A percentile compares a stretch with the other conserved stretches of the same genome.
phyloP scores from a whole-genome alignment of 30 jellyfish, hydroid and myxozoan genomes.

The Sanderia malayensis region DNA sequence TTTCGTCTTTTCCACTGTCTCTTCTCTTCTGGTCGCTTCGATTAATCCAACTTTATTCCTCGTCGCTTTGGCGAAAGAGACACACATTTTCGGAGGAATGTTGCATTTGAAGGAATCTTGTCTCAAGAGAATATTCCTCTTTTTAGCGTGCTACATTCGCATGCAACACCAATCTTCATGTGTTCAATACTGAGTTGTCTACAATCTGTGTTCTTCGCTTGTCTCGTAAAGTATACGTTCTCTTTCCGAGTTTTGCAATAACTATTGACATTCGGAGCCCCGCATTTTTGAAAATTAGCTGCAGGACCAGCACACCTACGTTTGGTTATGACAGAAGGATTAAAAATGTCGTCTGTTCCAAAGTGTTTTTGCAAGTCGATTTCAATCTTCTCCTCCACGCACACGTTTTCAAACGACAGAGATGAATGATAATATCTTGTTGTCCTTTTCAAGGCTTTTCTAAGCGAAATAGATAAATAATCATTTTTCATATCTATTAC shows the following conservation, averaged over 20 bases:
- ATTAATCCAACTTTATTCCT: too few species aligned
- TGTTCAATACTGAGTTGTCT: constrained; percentile 20
- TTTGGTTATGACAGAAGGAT: constrained; percentile 26
- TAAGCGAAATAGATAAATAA: background rate
- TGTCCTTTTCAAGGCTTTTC: background rate
- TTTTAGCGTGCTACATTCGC: constrained; percentile 25
- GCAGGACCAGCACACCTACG: constrained; percentile 10
- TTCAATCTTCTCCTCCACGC: constrained; percentile 28
- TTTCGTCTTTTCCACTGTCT: too few species aligned
- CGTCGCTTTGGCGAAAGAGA: too few species aligned
- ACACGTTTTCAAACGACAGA: constrained; percentile 14
- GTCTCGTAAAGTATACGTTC: constrained; percentile 43
- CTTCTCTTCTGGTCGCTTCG: too few species aligned
- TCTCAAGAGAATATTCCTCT: constrained; percentile 5
- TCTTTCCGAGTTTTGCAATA: constrained; percentile 22
- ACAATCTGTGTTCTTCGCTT: constrained; percentile 14
- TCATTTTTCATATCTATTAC: too few species aligned
- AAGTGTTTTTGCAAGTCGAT: constrained; percentile 38
- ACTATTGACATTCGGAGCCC: background rate
- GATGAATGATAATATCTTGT: background rate
- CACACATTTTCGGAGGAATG: too few species aligned
- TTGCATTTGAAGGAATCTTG: background rate
- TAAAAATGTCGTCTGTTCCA: constrained; percentile 29
- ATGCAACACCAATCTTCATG: constrained; percentile 39
- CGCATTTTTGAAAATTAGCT: constrained; percentile 9